A percentile compares a stretch with the other conserved stretches of the same genome.
Evolutionary conservation across 2,113 vertebrate species (phyloP).

Genomic region (Chlamydotis undulata): DNA sequence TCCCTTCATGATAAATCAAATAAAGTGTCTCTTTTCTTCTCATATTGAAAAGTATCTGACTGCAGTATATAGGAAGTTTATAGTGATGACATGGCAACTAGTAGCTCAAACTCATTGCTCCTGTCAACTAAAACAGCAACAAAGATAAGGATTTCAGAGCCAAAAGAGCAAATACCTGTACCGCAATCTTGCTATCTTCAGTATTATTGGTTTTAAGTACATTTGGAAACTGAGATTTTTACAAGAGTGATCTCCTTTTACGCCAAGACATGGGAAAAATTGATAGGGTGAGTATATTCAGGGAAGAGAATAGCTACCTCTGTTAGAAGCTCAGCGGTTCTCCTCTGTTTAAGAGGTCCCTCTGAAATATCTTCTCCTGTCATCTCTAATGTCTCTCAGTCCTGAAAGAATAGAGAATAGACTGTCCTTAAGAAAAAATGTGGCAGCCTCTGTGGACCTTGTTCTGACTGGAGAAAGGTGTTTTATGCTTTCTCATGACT

Average conservation of each 20-base stretch:
- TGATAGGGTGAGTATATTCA: neutral
- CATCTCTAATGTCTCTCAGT: neutral
- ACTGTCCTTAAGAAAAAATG: neutral
- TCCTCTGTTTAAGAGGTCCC: neutral
- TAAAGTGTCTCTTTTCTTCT: neutral
- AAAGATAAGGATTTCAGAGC: neutral
- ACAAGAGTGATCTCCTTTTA: neutral
- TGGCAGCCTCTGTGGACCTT: neutral
- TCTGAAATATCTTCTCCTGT: neutral
- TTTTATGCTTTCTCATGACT: neutral
- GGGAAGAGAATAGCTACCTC: neutral
- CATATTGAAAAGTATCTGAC: neutral
- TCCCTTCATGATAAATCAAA: neutral
- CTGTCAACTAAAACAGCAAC: neutral
- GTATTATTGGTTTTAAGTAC: neutral
- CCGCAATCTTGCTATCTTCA: neutral
- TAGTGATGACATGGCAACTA: neutral
- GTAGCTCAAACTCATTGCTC: neutral
- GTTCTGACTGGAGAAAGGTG: neutral
- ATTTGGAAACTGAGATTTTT: neutral
- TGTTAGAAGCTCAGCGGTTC: rapidly evolving
- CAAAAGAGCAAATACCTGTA: neutral
- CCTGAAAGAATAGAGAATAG: neutral
- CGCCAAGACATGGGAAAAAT: neutral
- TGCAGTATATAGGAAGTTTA: neutral